These are phyloP conservation scores for Agapostemon virescens DNA, from an alignment of 2,888 invertebrate species.

Conservation along the genomic window DNA sequence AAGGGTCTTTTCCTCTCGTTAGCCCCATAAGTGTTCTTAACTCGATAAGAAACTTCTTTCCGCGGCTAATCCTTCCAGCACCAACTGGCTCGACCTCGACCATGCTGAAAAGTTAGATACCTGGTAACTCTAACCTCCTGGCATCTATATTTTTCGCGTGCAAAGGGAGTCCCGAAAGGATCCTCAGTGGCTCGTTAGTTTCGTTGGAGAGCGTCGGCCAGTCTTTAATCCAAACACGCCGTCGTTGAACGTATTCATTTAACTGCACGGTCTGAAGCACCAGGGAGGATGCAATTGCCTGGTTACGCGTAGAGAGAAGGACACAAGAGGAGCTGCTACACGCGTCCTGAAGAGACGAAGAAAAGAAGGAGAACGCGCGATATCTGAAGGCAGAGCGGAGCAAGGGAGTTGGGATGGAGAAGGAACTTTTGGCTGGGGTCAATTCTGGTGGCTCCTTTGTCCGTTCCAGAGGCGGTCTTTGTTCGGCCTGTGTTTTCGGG, in stretches of 20 bases:
- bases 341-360: background rate
- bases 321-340: background rate
- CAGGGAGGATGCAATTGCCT: conserved; percentile 20
- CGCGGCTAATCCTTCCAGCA: background rate
- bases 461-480: conserved; percentile 53
- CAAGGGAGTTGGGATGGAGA: background rate
- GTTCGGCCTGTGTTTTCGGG: conserved; percentile 67
- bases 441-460: conserved; percentile 62
- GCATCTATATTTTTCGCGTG: background rate
- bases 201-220: background rate
- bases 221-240: conserved; percentile 36
- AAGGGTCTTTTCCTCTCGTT: background rate
- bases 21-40: background rate
- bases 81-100: background rate
- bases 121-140: background rate
- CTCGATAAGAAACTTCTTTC: background rate
- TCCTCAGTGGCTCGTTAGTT: background rate
- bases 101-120: background rate
- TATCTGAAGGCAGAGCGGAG: background rate
- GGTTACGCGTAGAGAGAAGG: background rate
- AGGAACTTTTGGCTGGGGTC: conserved; percentile 49
- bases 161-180: background rate
- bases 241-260: conserved; percentile 42
- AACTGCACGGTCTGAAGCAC: conserved; percentile 12
- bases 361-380: background rate